Percentiles rank a stretch among this genome's conserved stretches.
Conservation (phyloP, 2,113 vertebrate species). For the Nerophis lumbriciformis region DNA sequence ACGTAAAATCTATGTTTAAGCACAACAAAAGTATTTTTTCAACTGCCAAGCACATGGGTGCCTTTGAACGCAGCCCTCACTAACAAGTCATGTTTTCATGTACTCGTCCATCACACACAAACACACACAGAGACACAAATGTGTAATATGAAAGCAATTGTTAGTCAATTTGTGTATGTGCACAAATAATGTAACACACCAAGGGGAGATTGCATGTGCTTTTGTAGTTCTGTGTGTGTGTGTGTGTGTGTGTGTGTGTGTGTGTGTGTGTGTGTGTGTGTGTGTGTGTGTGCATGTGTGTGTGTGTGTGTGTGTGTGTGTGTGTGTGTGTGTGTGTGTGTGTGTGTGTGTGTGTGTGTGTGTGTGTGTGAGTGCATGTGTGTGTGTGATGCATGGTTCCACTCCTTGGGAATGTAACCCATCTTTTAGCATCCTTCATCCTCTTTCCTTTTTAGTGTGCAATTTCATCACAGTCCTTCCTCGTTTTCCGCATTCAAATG, state of each 20-base stretch:
- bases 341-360: conserved; percentile 9
- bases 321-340: conserved; percentile 4
- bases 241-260: conserved; percentile 11
- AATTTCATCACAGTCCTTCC: conserved; percentile 51
- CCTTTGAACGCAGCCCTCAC: no score
- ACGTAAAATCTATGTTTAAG: no score
- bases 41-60: no score
- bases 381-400: conserved; percentile 31
- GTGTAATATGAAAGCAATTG: conserved; percentile 38
- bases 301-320: conserved; percentile 9
- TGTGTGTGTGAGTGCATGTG: conserved; percentile 1
- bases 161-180: conserved; percentile 48
- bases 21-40: no score
- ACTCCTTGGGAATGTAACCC: conserved; percentile 33
- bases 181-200: conserved; percentile 1
- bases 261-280: conserved; percentile 1
- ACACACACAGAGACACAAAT: no score
- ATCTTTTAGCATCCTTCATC: conserved; percentile 45
- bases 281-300: neutral
- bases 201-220: neutral
- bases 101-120: no score
- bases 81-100: no score
- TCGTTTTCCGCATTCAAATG: conserved; percentile 47
- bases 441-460: conserved; percentile 48
- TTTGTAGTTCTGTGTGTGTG: neutral